Percentiles rank a stretch among this genome's conserved stretches.
Conservation (phyloP, 2,113 vertebrate genomes). For the Miniopterus natalensis region DNA sequence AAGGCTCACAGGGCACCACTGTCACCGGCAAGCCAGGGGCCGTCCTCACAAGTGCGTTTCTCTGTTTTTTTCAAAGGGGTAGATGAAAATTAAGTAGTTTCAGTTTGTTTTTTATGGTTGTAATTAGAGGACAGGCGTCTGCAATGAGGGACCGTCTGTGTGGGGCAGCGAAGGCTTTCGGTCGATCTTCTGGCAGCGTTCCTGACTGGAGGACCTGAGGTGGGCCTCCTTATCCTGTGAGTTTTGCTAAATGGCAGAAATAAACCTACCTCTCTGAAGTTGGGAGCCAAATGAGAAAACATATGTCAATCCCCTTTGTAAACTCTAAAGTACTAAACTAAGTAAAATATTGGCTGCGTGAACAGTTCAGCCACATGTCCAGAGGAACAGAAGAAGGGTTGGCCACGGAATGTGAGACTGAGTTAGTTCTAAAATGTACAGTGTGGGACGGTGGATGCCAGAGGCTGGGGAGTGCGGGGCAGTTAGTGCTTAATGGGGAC, state of each 20-base stretch:
- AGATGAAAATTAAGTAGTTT: background rate
- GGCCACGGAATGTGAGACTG: background rate
- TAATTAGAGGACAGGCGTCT: too few relatives aligned
- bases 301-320: background rate
- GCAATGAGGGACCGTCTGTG: rapidly evolving
- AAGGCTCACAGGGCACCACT: rapidly evolving
- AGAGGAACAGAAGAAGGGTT: background rate
- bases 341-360: background rate
- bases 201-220: too few relatives aligned
- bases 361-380: too few relatives aligned
- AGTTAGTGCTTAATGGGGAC: background rate
- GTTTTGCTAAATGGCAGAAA: background rate
- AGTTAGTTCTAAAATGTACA: background rate
- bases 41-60: too few relatives aligned
- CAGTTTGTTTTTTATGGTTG: background rate
- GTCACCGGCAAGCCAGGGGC: too few relatives aligned
- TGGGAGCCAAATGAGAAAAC: background rate
- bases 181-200: rapidly evolving
- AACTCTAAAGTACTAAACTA: background rate
- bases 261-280: background rate
- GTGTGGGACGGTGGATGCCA: rapidly evolving
- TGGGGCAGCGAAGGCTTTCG: background rate
- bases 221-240: background rate
- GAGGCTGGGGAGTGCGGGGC: background rate
- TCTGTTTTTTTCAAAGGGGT: background rate